A percentile compares a stretch with the other conserved stretches of the same genome.
Evolutionary conservation across 2,888 invertebrate genomes (phyloP).

Genomic region (Parnassius apollo): DNA sequence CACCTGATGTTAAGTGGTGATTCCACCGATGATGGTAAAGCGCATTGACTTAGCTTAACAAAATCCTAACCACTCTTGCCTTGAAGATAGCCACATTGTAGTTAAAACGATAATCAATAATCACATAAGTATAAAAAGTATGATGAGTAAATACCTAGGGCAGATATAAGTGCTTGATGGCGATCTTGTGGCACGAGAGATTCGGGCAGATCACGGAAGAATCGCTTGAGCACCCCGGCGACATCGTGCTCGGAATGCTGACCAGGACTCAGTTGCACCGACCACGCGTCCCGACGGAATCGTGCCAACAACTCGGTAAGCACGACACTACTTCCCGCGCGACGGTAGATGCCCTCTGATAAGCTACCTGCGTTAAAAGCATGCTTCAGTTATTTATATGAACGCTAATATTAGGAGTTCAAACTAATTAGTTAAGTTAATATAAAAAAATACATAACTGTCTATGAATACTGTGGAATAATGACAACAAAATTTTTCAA

Average conservation of each 20-base stretch:
- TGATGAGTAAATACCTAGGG: slow-evolving; percentile 74
- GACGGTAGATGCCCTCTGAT: slow-evolving; percentile 93
- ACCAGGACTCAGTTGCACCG: slow-evolving; percentile 88
- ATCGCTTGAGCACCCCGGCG: slow-evolving; percentile 92
- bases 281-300: slow-evolving; percentile 91
- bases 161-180: slow-evolving; percentile 85
- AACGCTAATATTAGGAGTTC: no score
- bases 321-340: slow-evolving; percentile 88
- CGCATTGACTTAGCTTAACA: no score
- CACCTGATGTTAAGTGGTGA: no score
- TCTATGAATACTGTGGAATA: no score
- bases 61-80: no score
- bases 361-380: slow-evolving; percentile 83
- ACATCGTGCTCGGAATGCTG: slow-evolving; percentile 93
- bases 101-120: no score
- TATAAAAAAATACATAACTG: no score
- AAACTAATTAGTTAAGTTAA: no score
- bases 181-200: slow-evolving; percentile 88
- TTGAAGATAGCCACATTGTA: no score
- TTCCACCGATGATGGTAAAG: no score
- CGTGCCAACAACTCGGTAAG: slow-evolving; percentile 86
- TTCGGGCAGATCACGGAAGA: slow-evolving; percentile 93
- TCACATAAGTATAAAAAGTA: slow-evolving; percentile 9
- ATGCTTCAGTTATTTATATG: no score
- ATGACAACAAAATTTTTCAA: no score